Base-by-base conservation (phyloP, 2,888 invertebrate genomes). In the Ectemnius cavifrons region DNA sequence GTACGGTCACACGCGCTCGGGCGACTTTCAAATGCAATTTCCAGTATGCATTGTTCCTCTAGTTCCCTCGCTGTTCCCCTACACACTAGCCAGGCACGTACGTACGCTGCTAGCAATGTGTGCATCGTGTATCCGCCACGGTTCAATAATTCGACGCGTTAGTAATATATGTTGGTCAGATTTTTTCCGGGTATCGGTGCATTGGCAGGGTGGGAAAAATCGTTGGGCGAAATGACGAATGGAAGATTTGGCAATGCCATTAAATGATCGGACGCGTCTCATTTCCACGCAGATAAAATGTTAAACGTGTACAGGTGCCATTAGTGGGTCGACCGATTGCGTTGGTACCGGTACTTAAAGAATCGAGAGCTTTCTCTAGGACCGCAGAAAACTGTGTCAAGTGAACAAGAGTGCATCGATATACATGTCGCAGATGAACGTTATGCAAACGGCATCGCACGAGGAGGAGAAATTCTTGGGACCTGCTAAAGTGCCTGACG, bases 61-160 rank as follows among this genome's bases (percentile, higher is more conserved):
- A 52, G 14, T 52, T 52, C 52, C 52, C 52, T 14, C 16, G 52
- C 14, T 18, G 67, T 71, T 49, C 63, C 63, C 58, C 45, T 68
- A 4, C 37, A 20, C 5, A 6, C 27, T 23, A 2, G 13, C 18
- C 13, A 20, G 23, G 8, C 13, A 58, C 14, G 16, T 2, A 20
- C n/a, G 18, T 14, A 58, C 61, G 4, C 60, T n/a, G 13, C n/a
- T 23, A 8, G 11, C 56, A 57, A 47, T 63, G 16, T 27, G n/a
- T 61, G 0, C 18, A 23, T 23, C 4, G 52, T 61, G 69, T 67
- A 66, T 57, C 57, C 62, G 78, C 60, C 77, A 77, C 72, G 82
- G 80, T 79, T 82, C 82, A 75, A 82, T 82, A 80, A 82, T 80
- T 82, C 79, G 70, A 63, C 45, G 64, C 71, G 80, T 77, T 80